Evolutionary conservation across 2,113 vertebrate species (phyloP).

Genomic region (Sylvia atricapilla): DNA sequence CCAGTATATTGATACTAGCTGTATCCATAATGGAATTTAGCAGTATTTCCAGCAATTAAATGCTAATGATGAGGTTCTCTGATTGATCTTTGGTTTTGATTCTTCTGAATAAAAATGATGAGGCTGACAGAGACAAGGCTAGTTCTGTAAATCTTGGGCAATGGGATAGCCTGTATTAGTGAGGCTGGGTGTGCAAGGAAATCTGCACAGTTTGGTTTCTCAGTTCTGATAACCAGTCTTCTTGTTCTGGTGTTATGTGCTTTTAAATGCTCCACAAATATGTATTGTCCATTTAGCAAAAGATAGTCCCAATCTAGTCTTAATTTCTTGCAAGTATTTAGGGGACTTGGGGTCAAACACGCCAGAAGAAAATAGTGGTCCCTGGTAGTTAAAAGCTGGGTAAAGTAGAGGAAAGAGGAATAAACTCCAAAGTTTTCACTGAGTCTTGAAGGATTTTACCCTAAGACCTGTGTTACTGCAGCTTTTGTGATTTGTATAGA

Average conservation of each 20-base stretch:
- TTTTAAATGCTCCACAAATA: background rate
- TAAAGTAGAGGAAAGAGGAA: background rate
- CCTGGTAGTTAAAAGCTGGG: background rate
- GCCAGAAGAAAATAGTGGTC: background rate
- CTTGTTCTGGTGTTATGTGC: background rate
- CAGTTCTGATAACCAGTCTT: background rate
- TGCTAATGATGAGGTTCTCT: background rate
- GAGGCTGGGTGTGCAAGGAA: background rate
- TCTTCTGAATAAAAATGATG: background rate
- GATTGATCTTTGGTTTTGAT: background rate
- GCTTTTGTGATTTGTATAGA: background rate
- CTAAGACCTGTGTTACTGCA: background rate
- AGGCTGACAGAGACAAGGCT: background rate
- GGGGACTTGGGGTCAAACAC: background rate
- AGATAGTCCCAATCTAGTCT: background rate
- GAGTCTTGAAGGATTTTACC: background rate
- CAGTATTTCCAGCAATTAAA: background rate
- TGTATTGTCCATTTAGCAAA: background rate
- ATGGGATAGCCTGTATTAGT: background rate
- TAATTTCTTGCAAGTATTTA: background rate
- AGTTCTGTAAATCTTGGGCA: background rate
- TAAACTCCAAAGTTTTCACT: background rate
- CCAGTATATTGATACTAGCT: background rate
- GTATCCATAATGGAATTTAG: background rate
- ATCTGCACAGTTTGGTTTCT: background rate